Base-by-base conservation (phyloP, 2,888 invertebrate species). In the Epirrhoe tristata region DNA sequence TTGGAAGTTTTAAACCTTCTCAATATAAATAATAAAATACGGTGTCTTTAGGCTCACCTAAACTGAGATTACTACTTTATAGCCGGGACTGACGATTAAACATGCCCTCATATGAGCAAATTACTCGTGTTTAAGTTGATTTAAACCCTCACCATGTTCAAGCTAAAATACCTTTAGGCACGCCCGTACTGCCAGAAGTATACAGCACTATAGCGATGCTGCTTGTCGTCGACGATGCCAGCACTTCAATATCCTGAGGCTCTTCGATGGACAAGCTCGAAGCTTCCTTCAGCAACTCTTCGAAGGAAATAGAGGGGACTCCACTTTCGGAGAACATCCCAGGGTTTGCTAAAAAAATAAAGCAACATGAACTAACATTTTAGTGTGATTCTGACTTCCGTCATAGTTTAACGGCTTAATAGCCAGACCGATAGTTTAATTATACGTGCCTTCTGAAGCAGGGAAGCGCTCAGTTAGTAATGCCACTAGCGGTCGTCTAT, bases 161-260 rank as follows among this genome's bases (percentile, higher is more conserved):
- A 36, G 36, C 24, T 39, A 17, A 62, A 61, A n/a, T 74, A 94
- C 97, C 98, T 95, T 98, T 98, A 5, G 98, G 98, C 16, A 97
- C 92, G 0, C 98, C 98, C 0, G 98, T 98, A 81, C 98, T 98
- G 12, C 98, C 98, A 32, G 98, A 98, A 50, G 98, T 98, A 78
- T 97, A 98, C 16, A 97, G 87, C 16, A 97, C 95, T 55, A 97
- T 95, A 0, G 96, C 97, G 7, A 96, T 91, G 77, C 94, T 94
- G 53, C 94, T 91, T 5, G 77, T 77, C 31, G 85, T 87, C 0
- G 84, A 71, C 7, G 91, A 85, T 0, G 86, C 83, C 10, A 94
- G 80, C 70, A 78, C 87, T 74, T 94, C 94, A 73, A 77, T 85
- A 8, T 91, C 89, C 0, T 85, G 76, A 0, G 93, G 80, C 3